These are phyloP conservation scores for Cantharis nigra DNA, from an alignment of 2,888 invertebrate species.

Conservation along the genomic window DNA sequence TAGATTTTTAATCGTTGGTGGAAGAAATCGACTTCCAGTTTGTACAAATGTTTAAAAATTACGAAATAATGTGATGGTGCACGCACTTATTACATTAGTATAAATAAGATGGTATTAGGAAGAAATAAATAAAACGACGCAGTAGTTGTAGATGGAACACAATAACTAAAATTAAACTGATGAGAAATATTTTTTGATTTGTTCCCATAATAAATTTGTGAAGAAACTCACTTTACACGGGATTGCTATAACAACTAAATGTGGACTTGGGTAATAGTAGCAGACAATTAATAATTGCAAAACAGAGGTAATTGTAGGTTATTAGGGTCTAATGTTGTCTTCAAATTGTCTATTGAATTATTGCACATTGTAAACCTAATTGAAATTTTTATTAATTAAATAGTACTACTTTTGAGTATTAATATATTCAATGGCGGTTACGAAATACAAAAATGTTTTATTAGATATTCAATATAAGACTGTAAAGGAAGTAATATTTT, in stretches of 20 bases:
- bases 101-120: not conserved
- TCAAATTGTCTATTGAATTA: not conserved
- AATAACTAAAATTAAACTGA: not conserved
- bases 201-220: constrained; percentile 12
- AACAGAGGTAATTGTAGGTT: not conserved
- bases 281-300: not conserved
- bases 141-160: constrained; percentile 2
- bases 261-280: constrained; percentile 6
- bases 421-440: not conserved
- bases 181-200: constrained; percentile 10
- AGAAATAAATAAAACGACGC: not conserved
- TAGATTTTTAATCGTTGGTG: not conserved
- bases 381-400: not conserved
- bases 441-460: not conserved
- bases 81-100: not conserved
- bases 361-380: not conserved
- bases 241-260: not conserved
- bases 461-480: not conserved
- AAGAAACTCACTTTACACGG: not conserved
- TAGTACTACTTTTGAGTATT: not conserved
- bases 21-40: not conserved
- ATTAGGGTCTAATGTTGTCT: not conserved
- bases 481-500: not conserved
- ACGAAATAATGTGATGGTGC: not conserved
- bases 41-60: not conserved